These are phyloP conservation scores for Spisula subtruncata DNA, from an alignment of 2,888 invertebrate genomes.

Conservation along the genomic window DNA sequence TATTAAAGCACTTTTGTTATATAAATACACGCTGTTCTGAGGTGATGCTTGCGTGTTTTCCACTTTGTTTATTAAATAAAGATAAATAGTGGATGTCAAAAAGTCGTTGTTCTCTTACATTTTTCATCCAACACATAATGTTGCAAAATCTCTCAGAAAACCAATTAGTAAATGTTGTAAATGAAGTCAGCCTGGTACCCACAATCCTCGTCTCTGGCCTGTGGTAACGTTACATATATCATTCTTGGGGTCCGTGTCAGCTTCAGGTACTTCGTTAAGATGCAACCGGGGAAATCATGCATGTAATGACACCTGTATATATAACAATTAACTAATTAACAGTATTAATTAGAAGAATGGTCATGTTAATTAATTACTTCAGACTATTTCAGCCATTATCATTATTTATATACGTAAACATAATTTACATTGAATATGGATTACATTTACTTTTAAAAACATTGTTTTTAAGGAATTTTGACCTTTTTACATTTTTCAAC, in stretches of 20 bases:
- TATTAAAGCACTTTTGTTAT: constrained; percentile 10
- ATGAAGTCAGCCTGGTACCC: constrained; percentile 14
- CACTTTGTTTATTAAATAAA: constrained; percentile 30
- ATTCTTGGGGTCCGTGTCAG: constrained; percentile 2
- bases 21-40: constrained; percentile 9
- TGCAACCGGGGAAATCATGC: background rate
- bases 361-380: background rate
- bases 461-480: no score
- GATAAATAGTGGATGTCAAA: constrained; percentile 33
- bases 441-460: no score
- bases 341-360: constrained; percentile 1
- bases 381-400: background rate
- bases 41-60: background rate
- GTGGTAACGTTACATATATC: constrained; percentile 1
- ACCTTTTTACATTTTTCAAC: background rate
- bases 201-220: constrained; percentile 27
- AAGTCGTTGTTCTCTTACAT: constrained; percentile 21
- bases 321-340: constrained; percentile 12
- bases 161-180: constrained; percentile 39
- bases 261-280: background rate
- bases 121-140: background rate
- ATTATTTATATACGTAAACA: no score
- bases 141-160: constrained; percentile 13
- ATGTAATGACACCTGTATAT: constrained; percentile 15
- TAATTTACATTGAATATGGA: no score